A percentile compares a stretch with the other conserved stretches of the same genome.
Conservation (phyloP, 2,113 vertebrate genomes). For the Danionella cerebrum region DNA sequence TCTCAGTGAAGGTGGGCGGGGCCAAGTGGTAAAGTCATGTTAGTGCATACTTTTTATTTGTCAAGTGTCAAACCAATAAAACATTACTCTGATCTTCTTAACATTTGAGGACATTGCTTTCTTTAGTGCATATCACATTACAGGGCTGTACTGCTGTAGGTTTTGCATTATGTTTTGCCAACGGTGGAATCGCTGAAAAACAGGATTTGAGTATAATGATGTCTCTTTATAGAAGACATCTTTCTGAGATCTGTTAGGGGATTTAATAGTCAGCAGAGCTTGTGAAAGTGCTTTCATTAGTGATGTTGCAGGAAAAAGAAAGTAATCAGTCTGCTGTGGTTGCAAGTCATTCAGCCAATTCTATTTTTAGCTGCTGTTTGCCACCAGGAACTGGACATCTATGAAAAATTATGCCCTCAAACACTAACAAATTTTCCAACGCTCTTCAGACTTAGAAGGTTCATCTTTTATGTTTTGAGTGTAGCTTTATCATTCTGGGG, state of each 20-base stretch:
- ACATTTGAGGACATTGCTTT: too few relatives aligned
- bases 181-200: slow-evolving; percentile 23
- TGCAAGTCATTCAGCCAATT: slow-evolving; percentile 35
- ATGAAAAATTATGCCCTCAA: too few relatives aligned
- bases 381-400: slow-evolving; percentile 33
- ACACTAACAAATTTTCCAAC: background rate
- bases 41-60: too few relatives aligned
- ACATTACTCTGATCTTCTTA: too few relatives aligned
- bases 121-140: slow-evolving; percentile 3
- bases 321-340: slow-evolving; percentile 34
- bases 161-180: slow-evolving; percentile 31
- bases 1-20: too few relatives aligned
- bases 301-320: slow-evolving; percentile 37
- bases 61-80: too few relatives aligned
- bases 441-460: background rate
- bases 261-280: slow-evolving; percentile 24
- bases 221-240: slow-evolving; percentile 16
- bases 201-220: slow-evolving; percentile 32
- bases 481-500: background rate
- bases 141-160: slow-evolving; percentile 1
- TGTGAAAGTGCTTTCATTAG: slow-evolving; percentile 32
- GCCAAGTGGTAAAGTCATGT: too few relatives aligned
- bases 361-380: slow-evolving; percentile 44
- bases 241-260: slow-evolving; percentile 41
- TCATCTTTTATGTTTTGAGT: slow-evolving; percentile 2